Evolutionary conservation across 2,113 vertebrate species (phyloP), one percentile per base, ranked within the genome.

Genomic region (Ochotona curzoniae): DNA sequence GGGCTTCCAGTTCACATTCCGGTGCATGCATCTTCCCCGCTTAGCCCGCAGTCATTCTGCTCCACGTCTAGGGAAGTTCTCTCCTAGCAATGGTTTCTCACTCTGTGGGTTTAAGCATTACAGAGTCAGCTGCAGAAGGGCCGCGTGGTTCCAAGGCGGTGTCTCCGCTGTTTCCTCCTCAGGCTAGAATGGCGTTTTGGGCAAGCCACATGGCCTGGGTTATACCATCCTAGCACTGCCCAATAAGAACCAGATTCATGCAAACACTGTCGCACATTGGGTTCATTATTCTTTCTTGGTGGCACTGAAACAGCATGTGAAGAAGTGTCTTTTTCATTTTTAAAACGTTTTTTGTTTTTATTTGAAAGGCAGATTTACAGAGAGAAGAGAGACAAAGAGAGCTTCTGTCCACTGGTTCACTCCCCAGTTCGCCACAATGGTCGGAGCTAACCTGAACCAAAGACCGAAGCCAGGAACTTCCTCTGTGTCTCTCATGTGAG

Each of bases 181-280:
- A 21, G 18, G 28, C 49, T 54, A 66, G 57, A 86, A 15, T 20
- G 25, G 61, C 73, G 23, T 61, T 66, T 78, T 15, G 20, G 47
- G 4, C 3, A 6, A 35, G 11, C 15, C 5, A 8, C 3, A 20
- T 8, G 2, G 25, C 8, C 8, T 6, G 14, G 38, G 30, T 9
- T 57, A 35, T 7, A 9, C 54, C 30, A 51, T 17, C 60, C 61
- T 84, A 63, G 8, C 20, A 15, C 25, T 12, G 9, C 21, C 1
- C 6, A 12, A 28, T 14, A 18, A 32, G 67, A 78, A 25, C 49
- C 79, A 66, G 63, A 88, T 7, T 30, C 18, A n/a, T 26, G 1
- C 5, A 4, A 60, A 49, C 25, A 7, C 21, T 21, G 30, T 9
- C 20, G 51, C 35, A 8, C 32, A 0, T 0, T 32, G 38, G 38